Conservation (phyloP, 2,888 invertebrate genomes). For the Acrobasis repandana region DNA sequence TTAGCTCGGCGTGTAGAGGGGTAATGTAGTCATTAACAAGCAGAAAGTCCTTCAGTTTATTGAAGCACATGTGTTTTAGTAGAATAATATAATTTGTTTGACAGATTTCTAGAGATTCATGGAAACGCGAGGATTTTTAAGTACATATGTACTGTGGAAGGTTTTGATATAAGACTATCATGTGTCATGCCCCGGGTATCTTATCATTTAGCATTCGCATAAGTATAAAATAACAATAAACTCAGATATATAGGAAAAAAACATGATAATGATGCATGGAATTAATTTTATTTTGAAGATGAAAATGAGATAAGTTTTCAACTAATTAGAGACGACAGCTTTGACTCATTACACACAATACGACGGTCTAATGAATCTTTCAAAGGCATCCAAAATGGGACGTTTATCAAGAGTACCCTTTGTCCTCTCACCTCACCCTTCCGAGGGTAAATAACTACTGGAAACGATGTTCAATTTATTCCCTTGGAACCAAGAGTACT, state of each 20-base stretch:
- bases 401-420: conserved; percentile 36
- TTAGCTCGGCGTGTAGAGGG: conserved; percentile 59
- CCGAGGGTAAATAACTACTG: conserved; percentile 29
- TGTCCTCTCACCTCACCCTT: conserved; percentile 33
- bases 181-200: conserved; percentile 8
- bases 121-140: neutral
- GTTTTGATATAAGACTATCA: conserved; percentile 13
- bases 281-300: conserved; percentile 30
- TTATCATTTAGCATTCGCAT: conserved; percentile 9
- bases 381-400: conserved; percentile 25
- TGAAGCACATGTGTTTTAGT: neutral
- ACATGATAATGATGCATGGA: conserved; percentile 26
- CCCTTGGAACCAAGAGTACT: conserved; percentile 17
- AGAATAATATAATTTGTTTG: neutral
- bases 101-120: neutral
- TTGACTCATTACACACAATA: conserved; percentile 21
- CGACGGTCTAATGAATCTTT: conserved; percentile 29
- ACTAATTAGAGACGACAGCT: conserved; percentile 11
- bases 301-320: conserved; percentile 13
- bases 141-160: conserved; percentile 7
- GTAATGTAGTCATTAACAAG: conserved; percentile 51
- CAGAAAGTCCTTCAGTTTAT: conserved; percentile 39
- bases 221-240: neutral
- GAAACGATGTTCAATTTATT: conserved; percentile 28
- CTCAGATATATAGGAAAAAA: conserved; percentile 22